phyloP scores from a whole-genome alignment of 2,797 vertebrate genomes.

The Chrysolophus pictus region DNA sequence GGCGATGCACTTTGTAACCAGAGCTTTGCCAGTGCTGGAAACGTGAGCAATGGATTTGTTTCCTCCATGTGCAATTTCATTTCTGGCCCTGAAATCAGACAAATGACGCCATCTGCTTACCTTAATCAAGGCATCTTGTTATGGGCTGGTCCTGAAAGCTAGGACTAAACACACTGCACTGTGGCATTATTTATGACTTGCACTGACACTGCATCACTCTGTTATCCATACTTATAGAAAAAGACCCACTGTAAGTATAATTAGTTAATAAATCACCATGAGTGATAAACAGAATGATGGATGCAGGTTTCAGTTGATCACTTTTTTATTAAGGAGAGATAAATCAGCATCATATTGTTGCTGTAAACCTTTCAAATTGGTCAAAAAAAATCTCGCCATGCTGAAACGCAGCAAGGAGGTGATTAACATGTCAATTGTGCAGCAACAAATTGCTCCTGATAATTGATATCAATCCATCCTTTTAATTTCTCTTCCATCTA shows the following conservation, averaged over 20 bases:
- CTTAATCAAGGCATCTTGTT: conserved; percentile 74
- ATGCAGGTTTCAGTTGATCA: conserved; percentile 85
- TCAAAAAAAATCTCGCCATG: conserved; percentile 76
- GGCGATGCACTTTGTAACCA: fast-evolving
- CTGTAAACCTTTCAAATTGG: conserved; percentile 85
- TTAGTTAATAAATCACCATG: conserved; percentile 85
- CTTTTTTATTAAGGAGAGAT: conserved; percentile 87
- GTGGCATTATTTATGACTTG: conserved; percentile 66
- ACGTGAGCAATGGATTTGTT: conserved; percentile 23
- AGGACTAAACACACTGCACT: conserved; percentile 68
- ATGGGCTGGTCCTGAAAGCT: conserved; percentile 56
- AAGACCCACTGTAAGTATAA: conserved; percentile 79
- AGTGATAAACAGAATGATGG: conserved; percentile 86
- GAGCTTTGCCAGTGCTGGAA: neutral
- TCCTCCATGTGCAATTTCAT: neutral
- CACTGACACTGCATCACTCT: conserved; percentile 61
- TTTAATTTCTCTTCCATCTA: conserved; percentile 69
- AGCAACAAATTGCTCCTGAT: conserved; percentile 82
- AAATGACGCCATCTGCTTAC: conserved; percentile 65
- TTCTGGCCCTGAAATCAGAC: conserved; percentile 15
- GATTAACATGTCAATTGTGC: conserved; percentile 81
- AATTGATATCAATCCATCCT: conserved; percentile 82
- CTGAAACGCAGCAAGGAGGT: conserved; percentile 71
- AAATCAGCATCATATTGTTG: conserved; percentile 85
- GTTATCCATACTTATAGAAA: conserved; percentile 75